Base-by-base conservation (phyloP, 2,888 invertebrate species). In the Oeneis ivallda region DNA sequence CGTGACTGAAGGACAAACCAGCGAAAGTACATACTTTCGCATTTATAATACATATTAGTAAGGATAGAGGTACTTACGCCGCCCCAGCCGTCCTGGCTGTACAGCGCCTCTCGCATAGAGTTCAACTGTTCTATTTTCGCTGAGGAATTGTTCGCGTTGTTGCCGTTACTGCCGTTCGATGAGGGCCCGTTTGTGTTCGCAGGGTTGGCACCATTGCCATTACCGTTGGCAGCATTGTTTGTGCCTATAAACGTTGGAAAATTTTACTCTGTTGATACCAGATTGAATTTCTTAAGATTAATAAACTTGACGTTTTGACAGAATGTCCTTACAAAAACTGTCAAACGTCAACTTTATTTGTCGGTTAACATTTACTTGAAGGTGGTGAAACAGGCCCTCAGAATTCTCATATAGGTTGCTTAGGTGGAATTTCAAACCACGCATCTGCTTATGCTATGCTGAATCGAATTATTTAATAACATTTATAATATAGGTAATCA, bases 21-120 rank as follows among this genome's bases (percentile, higher is more conserved):
- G n/a, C n/a, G n/a, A n/a, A n/a, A n/a, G 26, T 26, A 26, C 5
- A 26, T 5, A 26, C 26, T 26, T 26, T 2, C 26, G 26, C 26
- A 26, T 26, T 26, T 26, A 26, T 26, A 26, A 26, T 1, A n/a
- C n/a, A n/a, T n/a, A 26, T 26, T 26, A 26, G 9, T 53, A 10
- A 34, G 8, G n/a, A 34, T 4, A 34, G 47, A 32, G 45, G 72
- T 74, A 94, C 95, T 94, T 93, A 96, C 96, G 76, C 97, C 97
- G 71, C 98, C 97, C 98, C 98, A 98, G 74, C 98, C 98, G 83
- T 98, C 98, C 82, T 96, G 96, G 85, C 97, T 96, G 83, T 96
- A 97, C 67, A 98, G 93, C 61, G 97, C 96, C 86, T 98, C 97
- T 70, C 97, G 94, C 96, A 98, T 97, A 69, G 95, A 96, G 86